Evolutionary conservation across 2,888 invertebrate species (phyloP), one percentile per base, ranked within the genome.

Genomic region (Hoplodrina ambigua): DNA sequence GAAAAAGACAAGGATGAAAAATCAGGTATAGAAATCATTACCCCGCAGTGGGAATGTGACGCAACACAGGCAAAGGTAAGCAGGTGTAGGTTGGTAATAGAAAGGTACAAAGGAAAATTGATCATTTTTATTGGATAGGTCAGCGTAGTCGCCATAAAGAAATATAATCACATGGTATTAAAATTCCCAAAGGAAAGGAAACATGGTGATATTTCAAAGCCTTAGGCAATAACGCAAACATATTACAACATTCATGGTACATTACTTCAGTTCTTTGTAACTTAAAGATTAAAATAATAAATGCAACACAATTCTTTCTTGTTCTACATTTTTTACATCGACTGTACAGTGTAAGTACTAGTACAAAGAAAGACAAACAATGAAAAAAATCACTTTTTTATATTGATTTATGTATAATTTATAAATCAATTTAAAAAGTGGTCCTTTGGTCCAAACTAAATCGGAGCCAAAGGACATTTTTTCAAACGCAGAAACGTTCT

Each of bases 81-180:
- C 95, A 95, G 95, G 95, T 95, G 95, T 93, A 92, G 83, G 89
- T 85, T 89, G 84, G 88, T 88, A 92, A 88, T 89, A 88, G 86
- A 90, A 91, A 89, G 84, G 88, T 90, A 94, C 91, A 93, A 94
- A 93, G 91, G 91, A 91, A 90, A 90, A 88, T 76, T 52, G 86
- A 87, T 86, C 77, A 86, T 88, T 90, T 90, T 90, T 89, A 87
- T 92, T 84, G 92, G 89, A 93, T 93, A 93, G 94, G 94, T 94
- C 94, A 94, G 90, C 87, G 78, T 86, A 59, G 61, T 66, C 63
- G n/a, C 56, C 78, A 80, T 57, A 82, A 82, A 85, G 81, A 75
- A 78, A 82, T 81, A 77, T 81, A 81, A 80, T 78, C 62, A 75
- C 63, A 81, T 72, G 72, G 72, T 72, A 75, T 81, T 78, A 75